Evolutionary conservation across 2,113 vertebrate species (phyloP), one percentile per base, ranked within the genome.

Genomic region (Halcyon senegalensis): DNA sequence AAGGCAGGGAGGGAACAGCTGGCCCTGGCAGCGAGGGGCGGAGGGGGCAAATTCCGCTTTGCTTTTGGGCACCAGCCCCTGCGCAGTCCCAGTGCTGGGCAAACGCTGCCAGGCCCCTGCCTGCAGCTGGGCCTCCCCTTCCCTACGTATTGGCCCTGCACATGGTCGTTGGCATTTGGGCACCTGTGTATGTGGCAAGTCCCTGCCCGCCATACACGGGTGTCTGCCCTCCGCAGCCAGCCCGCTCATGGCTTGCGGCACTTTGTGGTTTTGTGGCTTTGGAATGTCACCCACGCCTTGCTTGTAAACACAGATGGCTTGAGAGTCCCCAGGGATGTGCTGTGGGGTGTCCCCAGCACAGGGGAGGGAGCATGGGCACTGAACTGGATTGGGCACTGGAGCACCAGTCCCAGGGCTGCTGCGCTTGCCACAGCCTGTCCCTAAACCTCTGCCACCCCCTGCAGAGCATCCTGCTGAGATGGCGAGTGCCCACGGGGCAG

Each of bases 401-500:
- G 64, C 55, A 19, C 3, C 9, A 1, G 11, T 41, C 1, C 43
- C 7, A 2, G 24, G 4, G 63, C 19, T 51, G 50, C 28, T 75
- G 50, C 7, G 17, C 27, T 56, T 72, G 48, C 6, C 43, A 31
- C 44, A 85, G 50, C 35, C 60, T 84, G 64, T 50, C 33, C 46
- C 51, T 89, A 63, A 81, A 31, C n/a, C 88, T 39, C 31, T 96
- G 59, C 67, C 56, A 13, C 35, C 35, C 92, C 64, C 94, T 82
- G 74, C 91, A 97, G 97, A 97, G 96, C 7, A 63, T 56, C 70
- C 69, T 12, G 16, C 63, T 2, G 46, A 13, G 92, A 99, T 99
- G 99, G 98, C 98, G 2, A 97, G 97, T 0, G 53, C 76, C n/a
- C 39, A 7, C 6, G 17, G 87, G 11, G 91, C 93, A 21, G 97